A percentile compares a stretch with the other conserved stretches of the same genome.
These are phyloP conservation scores for Lasioglossum villosulum DNA, from an alignment of 2,888 invertebrate species.

Conservation along the genomic window DNA sequence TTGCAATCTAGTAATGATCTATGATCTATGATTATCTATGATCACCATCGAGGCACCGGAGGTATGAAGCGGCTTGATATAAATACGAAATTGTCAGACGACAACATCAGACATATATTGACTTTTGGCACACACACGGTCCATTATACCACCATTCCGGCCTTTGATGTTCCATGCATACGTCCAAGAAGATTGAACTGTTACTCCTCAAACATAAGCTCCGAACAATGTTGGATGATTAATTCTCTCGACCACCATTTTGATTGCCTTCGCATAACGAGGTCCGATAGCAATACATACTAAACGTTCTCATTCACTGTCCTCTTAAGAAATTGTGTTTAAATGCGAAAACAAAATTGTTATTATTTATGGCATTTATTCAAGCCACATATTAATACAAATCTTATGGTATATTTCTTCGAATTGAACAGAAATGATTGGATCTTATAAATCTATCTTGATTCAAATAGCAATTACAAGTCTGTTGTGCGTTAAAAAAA, in stretches of 20 bases:
- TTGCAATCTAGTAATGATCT: too few species aligned
- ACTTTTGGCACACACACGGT: neutral
- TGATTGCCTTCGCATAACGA: neutral
- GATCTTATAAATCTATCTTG: too few species aligned
- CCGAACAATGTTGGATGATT: neutral
- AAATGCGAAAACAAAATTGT: too few species aligned
- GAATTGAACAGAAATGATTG: neutral
- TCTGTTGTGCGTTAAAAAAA: neutral
- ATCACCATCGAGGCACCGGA: too few species aligned
- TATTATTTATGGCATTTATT: neutral
- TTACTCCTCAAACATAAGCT: slow-evolving; percentile 13
- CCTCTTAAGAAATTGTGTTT: too few species aligned
- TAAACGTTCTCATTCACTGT: neutral
- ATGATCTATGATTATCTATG: too few species aligned
- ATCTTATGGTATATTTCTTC: neutral
- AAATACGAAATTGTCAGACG: slow-evolving; percentile 27
- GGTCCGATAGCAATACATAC: neutral
- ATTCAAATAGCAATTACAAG: neutral
- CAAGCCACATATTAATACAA: neutral
- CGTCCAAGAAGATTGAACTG: neutral
- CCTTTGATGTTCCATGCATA: slow-evolving; percentile 13
- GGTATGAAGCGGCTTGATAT: slow-evolving; percentile 12
- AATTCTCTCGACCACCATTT: neutral
- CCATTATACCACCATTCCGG: neutral
- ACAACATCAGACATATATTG: slow-evolving; percentile 1